Conservation (phyloP, 1,140 invertebrate species). For the Radopholus similis region DNA sequence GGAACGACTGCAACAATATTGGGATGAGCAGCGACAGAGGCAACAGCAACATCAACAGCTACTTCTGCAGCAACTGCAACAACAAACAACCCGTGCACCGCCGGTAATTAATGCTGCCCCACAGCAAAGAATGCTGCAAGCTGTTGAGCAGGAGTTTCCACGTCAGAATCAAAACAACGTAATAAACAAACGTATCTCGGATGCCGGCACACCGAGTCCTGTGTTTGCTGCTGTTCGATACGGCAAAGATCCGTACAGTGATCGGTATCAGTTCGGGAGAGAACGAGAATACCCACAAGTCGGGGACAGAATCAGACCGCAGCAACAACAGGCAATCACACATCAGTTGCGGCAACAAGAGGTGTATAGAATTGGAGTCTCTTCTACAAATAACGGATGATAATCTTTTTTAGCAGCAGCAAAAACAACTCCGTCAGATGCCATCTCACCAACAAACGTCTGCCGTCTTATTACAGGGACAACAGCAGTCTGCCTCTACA, state of each 20-base stretch:
- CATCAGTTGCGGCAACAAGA: not conserved
- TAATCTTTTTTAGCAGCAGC: constrained; percentile 10
- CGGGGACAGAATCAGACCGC: too few relatives aligned
- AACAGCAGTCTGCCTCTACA: not conserved
- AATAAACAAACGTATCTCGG: not conserved
- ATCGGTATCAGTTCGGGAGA: too few relatives aligned
- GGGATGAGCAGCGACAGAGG: constrained; percentile 12
- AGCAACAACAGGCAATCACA: too few relatives aligned
- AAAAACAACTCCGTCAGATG: too few relatives aligned
- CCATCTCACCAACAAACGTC: too few relatives aligned
- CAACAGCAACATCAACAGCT: constrained; percentile 17
- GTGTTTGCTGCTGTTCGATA: not conserved
- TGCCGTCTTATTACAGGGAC: too few relatives aligned
- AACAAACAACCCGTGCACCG: not conserved
- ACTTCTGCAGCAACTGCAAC: constrained; percentile 8
- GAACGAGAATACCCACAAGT: too few relatives aligned
- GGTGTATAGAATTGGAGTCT: not conserved
- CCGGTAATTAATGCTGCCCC: too few relatives aligned
- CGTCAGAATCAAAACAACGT: not conserved
- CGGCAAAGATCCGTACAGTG: not conserved
- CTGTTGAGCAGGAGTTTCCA: not conserved
- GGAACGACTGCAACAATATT: constrained; percentile 21
- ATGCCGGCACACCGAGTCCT: not conserved
- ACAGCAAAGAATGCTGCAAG: not conserved
- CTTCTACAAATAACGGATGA: not conserved